Evolutionary conservation across 2,888 invertebrate genomes (phyloP), one percentile per base, ranked within the genome.

Genomic region (Acronicta psi): DNA sequence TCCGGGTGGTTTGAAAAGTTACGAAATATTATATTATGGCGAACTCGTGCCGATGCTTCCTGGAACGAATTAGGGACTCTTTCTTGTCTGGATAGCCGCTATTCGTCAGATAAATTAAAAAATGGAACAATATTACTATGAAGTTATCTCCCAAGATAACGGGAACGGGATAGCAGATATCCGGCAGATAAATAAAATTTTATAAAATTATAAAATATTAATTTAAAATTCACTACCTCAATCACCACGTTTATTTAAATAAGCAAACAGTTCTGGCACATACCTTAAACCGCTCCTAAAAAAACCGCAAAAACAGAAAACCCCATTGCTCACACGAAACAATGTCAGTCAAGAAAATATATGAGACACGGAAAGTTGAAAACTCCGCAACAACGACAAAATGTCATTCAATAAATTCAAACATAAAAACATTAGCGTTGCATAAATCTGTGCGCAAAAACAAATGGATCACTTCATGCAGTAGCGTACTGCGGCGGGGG

Each of bases 361-460:
- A 73, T 46, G 60, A 51, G 63, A 59, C 67, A 68, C 59, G 65
- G 66, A 68, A 64, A 46, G 14, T 66, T 51, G 59, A 20, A 64
- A 75, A 67, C 67, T 49, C 66, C 56, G 52, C 60, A 59, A 58
- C 37, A 50, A 58, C 37, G 47, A 59, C 69, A 71, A 69, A 34
- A 69, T 68, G 52, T 63, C 71, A 70, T 75, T 75, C 51, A 69
- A 76, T 77, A 69, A 61, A 74, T 77, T 77, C 49, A 61, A 65
- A 63, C 37, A 59, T 59, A 66, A 70, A 72, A 68, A 75, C 71
- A 59, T 71, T 78, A 75, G 68, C 69, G 72, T 63, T 65, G 56
- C 69, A 81, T 84, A 84, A 80, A 83, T 83, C 78, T 78, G 74
- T 76, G 65, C 60, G 78, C 77, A 84, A 82, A 85, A 84, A 80